Base-by-base conservation (phyloP, 2,888 invertebrate genomes). In the Tolmerus cingulatus region DNA sequence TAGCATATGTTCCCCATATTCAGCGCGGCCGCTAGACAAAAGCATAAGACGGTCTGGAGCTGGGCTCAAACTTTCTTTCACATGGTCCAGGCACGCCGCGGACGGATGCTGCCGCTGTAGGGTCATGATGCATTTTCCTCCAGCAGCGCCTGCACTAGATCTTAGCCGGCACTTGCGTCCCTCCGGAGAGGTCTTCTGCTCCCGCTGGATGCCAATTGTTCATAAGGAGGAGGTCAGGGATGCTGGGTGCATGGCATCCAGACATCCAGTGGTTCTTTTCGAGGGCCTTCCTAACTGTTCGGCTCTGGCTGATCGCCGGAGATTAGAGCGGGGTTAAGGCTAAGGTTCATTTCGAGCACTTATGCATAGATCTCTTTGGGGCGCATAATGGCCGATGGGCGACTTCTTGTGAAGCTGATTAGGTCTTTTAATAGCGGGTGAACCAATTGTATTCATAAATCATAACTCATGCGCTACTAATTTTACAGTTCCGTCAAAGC, bases 1-100 rank as follows among this genome's bases (percentile, higher is more conserved):
- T 85, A 85, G 85, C 85, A 85, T 85, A 74, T 85, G 85, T 85
- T 85, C 74, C 37, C 85, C 27, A 74, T 85, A 74, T 30, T 43
- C 74, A 5, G 30, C 1, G 19, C 46, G 30, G 55, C 27, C 34
- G 16, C 30, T 74, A 40, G 74, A 74, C 74, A 85, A 40, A 85
- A 85, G 74, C 74, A 46, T 46, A 84, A 85, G 85, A 74, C 46
- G 30, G 85, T 74, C 74, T 74, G 43, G 74, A 40, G 23, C 8
- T 8, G 43, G 43, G 30, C 30, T 27, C 46, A 74, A 46, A 85
- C 85, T 85, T 85, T 85, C 85, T 85, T 85, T 74, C 85, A 85
- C 85, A 74, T 85, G 74, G 23, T 19, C 43, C 40, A 30, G 23
- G 5, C 43, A 2, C 43, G 19, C 34, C 16, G 30, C 37, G 55